Conservation (phyloP, 2,888 invertebrate species). For the Eretmocerus hayati region DNA sequence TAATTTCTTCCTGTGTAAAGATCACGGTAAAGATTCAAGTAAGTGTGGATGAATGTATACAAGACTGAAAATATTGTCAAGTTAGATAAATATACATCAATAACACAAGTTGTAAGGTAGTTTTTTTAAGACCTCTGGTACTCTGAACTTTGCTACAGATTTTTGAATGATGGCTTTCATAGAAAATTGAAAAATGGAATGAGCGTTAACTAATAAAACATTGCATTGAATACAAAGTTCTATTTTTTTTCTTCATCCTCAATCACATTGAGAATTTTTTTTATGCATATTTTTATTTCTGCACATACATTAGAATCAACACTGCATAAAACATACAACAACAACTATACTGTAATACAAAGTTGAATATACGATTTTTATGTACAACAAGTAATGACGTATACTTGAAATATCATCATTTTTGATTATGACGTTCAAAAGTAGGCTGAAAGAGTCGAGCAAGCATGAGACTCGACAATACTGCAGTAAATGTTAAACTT, state of each 20-base stretch:
- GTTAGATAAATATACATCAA: conserved; percentile 2
- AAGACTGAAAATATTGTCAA: conserved; percentile 21
- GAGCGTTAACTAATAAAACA: too few relatives aligned
- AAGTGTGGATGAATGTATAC: background rate
- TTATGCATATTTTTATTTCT: conserved; percentile 28
- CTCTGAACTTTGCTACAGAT: conserved; percentile 20
- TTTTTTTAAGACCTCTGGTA: too few relatives aligned
- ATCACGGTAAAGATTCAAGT: background rate
- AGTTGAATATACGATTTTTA: conserved; percentile 21
- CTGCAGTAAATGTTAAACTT: conserved; percentile 11
- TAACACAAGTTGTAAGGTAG: too few relatives aligned
- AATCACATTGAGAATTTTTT: too few relatives aligned
- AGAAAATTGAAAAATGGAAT: too few relatives aligned
- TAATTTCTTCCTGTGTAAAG: background rate
- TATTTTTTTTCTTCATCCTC: conserved; percentile 4
- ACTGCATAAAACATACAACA: conserved; percentile 28
- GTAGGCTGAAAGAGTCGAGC: conserved; percentile 2
- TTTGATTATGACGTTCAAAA: conserved; percentile 1
- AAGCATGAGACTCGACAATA: conserved; percentile 15
- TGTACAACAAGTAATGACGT: conserved; percentile 28
- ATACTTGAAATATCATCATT: conserved; percentile 22
- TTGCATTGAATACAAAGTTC: conserved; percentile 22
- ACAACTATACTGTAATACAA: conserved; percentile 25
- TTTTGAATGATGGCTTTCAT: conserved; percentile 14
- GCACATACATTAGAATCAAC: conserved; percentile 24